A percentile compares a stretch with the other conserved stretches of the same genome.
phyloP scores from a whole-genome alignment of 2,888 invertebrate genomes.

The Mongoloraphidia duomilia region DNA sequence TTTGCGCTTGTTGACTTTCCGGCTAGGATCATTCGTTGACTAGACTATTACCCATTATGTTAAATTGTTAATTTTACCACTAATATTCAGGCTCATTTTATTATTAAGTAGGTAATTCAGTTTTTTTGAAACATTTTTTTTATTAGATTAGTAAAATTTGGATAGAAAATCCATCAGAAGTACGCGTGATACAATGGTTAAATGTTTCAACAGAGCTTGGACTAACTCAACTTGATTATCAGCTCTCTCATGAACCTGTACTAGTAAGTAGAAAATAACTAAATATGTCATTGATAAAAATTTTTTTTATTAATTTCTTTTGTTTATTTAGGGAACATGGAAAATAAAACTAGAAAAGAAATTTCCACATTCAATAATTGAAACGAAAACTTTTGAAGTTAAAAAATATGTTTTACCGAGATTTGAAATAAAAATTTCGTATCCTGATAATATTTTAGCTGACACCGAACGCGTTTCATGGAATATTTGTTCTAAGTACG shows the following conservation, averaged over 20 bases:
- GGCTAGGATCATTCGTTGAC: no score
- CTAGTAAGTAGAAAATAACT: constrained; percentile 16
- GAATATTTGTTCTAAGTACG: constrained; percentile 39
- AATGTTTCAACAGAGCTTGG: constrained; percentile 43
- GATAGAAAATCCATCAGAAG: constrained; percentile 49
- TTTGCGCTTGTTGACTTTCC: no score
- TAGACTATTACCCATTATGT: no score
- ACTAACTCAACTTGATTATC: constrained; percentile 35
- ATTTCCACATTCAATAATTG: constrained; percentile 22
- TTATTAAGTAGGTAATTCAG: neutral
- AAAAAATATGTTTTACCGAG: constrained; percentile 41
- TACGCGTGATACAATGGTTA: constrained; percentile 48
- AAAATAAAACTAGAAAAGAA: constrained; percentile 29
- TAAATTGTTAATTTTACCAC: no score
- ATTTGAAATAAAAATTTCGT: constrained; percentile 38
- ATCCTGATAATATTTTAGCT: constrained; percentile 35
- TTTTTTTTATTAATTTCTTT: neutral
- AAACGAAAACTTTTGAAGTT: constrained; percentile 33
- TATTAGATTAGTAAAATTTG: constrained; percentile 46
- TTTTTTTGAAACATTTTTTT: constrained; percentile 2
- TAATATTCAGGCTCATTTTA: neutral
- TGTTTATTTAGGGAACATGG: constrained; percentile 34
- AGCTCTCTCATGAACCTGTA: constrained; percentile 23
- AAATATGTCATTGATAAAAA: neutral
- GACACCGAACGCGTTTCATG: constrained; percentile 31